Base-by-base conservation (phyloP, 2,113 vertebrate species). In the Sitta europaea region DNA sequence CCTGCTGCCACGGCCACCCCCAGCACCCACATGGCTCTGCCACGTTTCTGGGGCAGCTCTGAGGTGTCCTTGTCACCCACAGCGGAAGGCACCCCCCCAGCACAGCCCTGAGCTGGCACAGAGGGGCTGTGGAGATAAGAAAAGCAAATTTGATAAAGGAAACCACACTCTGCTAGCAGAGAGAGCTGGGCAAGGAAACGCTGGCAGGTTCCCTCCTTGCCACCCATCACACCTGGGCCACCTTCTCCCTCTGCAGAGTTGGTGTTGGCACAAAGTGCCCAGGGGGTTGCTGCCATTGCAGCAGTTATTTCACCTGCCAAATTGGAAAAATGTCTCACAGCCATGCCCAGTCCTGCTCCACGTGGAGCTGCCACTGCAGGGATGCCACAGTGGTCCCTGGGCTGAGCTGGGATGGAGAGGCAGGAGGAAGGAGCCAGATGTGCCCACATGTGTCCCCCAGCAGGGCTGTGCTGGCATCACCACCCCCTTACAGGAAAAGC, bases 341-440 rank as follows among this genome's bases (percentile, higher is more conserved):
- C 43, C 43, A 43, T 43, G 43, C 43, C 18, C 43, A 3, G 31
- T 20, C 22, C 75, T 38, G 65, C 58, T 25, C 33, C 28, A 0
- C 1, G 6, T 3, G 1, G 29, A 24, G 38, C 31, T 36, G 65
- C 14, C 29, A 9, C 3, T 10, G 45, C 61, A 36, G 50, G 70
- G 35, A 50, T 18, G 40, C 6, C 5, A 0, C 54, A 13, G 33
- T 0, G 1, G 13, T 2, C 1, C 42, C 12, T 20, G 36, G 38
- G 77, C 74, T 58, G 38, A 25, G 36, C n/a, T 1, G 0, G 38
- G 13, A 13, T 40, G 55, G 10, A 78, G 47, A 27, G 14, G 62
- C 22, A 10, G 12, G 51, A 66, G 76, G 51, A 83, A 25, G 62
- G 57, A 78, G 48, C 48, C 1, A 33, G 57, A 12, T 0, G 10